Evolutionary conservation across 2,888 invertebrate genomes (phyloP), one percentile per base, ranked within the genome.

Genomic region (Stratiomys singularior): DNA sequence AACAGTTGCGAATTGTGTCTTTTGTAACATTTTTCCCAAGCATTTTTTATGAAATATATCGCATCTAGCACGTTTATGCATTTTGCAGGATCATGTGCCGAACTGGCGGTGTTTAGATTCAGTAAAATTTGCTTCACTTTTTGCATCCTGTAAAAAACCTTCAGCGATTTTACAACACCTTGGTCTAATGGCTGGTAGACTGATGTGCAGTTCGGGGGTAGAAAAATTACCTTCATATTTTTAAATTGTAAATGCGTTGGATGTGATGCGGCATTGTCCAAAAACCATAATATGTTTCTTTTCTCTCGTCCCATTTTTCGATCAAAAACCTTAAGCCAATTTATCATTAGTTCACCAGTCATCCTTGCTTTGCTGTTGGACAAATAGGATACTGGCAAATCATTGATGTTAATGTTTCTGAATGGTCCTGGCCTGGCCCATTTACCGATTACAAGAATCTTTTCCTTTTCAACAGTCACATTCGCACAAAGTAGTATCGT

Each of bases 111-210:
- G 52, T 52, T 15, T 52, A 52, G 4, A 52, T 52, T 52, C 52
- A 52, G 7, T 15, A 13, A 52, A 52, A 52, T 52, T 52, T 13
- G 15, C 52, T 52, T 52, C 52, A 52, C 52, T 52, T 9, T 52
- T 52, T 52, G 52, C 52, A 52, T 52, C 52, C 52, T 9, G 52
- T 52, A 52, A 52, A 52, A 52, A 52, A 52, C 52, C 15, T 52
- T 52, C 52, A 52, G 4, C 52, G 52, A 52, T 52, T 52, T 52
- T 52, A 52, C 15, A 52, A 52, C 52, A 52, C 52, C 52, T 52
- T 52, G n/a, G n/a, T n/a, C n/a, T n/a, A n/a, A n/a, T n/a, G n/a
- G n/a, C n/a, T n/a, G n/a, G n/a, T n/a, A n/a, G n/a, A n/a, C n/a
- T n/a, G n/a, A n/a, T n/a, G n/a, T n/a, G n/a, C n/a, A n/a, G n/a